Conservation (phyloP, 2,797 vertebrate genomes). For the Chanos chanos region DNA sequence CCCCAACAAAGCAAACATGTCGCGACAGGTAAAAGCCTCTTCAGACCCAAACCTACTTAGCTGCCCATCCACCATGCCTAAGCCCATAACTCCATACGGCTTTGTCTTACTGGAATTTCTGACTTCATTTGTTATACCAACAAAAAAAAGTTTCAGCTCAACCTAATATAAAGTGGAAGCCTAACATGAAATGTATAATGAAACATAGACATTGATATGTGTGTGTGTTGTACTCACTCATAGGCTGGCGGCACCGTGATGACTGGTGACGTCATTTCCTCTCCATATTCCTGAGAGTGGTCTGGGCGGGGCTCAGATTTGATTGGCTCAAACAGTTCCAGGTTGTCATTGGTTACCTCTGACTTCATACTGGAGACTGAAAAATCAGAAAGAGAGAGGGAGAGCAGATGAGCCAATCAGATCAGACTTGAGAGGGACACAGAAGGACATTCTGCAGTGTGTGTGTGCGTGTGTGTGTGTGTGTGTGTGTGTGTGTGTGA, state of each 20-base stretch:
- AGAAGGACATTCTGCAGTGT: neutral
- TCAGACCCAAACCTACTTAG: no score
- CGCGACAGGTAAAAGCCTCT: no score
- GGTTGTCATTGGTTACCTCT: constrained; percentile 52
- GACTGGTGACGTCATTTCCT: constrained; percentile 82
- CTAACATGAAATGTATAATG: neutral
- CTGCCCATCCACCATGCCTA: no score
- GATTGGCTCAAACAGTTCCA: constrained; percentile 80
- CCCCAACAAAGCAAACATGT: constrained; percentile 14
- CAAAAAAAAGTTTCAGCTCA: no score
- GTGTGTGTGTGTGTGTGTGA: neutral
- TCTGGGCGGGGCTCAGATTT: constrained; percentile 83
- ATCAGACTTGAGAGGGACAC: no score
- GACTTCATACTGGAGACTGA: constrained; percentile 54
- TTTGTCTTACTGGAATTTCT: no score
- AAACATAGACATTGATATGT: neutral
- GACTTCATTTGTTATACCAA: no score
- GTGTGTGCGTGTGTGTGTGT: neutral
- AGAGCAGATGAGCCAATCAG: neutral
- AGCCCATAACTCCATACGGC: no score
- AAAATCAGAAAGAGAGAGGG: neutral
- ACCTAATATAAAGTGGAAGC: no score
- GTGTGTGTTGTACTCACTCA: constrained; percentile 71
- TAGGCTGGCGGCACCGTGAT: constrained; percentile 79
- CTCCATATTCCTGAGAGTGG: constrained; percentile 71